Evolutionary conservation across 2,888 invertebrate species (phyloP).

Genomic region (Pediacus dermestoides): DNA sequence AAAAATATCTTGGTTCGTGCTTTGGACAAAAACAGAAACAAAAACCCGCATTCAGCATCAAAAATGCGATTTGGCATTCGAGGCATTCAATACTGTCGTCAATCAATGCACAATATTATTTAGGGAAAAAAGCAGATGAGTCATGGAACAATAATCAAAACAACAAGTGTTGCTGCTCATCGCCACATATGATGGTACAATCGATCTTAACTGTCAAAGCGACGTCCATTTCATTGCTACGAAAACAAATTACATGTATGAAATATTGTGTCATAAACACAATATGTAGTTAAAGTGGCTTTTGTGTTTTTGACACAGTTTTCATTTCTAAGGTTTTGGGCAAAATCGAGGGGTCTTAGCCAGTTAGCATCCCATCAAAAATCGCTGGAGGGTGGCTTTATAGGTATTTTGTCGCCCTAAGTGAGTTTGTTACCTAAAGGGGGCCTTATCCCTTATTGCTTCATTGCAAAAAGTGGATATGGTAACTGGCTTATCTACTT

Average conservation of each 20-base stretch:
- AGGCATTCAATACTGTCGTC: too few relatives aligned
- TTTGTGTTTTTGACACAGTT: constrained; percentile 20
- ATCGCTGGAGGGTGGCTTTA: constrained; percentile 37
- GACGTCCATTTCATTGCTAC: constrained; percentile 24
- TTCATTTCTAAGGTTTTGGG: too few relatives aligned
- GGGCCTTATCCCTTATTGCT: constrained; percentile 35
- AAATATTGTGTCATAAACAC: constrained; percentile 40
- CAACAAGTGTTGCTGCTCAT: constrained; percentile 36
- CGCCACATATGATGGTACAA: constrained; percentile 34
- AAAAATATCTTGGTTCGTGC: too few relatives aligned
- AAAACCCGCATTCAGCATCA: too few relatives aligned
- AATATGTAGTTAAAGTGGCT: constrained; percentile 34
- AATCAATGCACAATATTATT: constrained; percentile 28
- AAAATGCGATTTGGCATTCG: too few relatives aligned
- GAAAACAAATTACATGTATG: constrained; percentile 42
- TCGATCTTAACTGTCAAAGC: constrained; percentile 41
- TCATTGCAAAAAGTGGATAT: constrained; percentile 32
- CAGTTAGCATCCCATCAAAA: constrained; percentile 30
- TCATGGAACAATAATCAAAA: constrained; percentile 31
- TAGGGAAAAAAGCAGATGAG: constrained; percentile 30
- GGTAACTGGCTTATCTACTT: constrained; percentile 28
- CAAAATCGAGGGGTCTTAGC: constrained; percentile 17
- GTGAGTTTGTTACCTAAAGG: constrained; percentile 35
- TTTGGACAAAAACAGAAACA: too few relatives aligned
- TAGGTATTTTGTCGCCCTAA: constrained; percentile 40